phyloP scores from a whole-genome alignment of 2,797 vertebrate genomes.

The Propithecus deckenii region DNA sequence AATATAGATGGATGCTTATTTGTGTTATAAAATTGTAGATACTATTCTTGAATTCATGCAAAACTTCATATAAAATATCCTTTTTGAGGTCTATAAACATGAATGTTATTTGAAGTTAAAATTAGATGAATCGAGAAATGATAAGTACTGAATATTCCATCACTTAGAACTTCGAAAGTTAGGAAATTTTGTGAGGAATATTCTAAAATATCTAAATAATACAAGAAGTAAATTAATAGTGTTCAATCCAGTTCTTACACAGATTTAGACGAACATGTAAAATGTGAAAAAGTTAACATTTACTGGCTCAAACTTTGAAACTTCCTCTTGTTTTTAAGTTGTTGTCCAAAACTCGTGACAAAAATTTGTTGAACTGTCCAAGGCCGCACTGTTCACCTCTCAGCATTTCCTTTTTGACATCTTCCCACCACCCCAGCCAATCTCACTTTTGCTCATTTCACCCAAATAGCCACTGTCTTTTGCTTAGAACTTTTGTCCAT shows the following conservation, averaged over 20 bases:
- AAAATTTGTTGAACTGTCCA: neutral
- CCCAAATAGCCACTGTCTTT: neutral
- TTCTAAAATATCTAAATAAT: neutral
- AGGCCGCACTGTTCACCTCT: neutral
- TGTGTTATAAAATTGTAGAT: neutral
- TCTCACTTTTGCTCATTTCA: neutral
- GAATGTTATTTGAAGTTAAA: neutral
- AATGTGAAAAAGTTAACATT: neutral
- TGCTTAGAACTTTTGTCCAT: neutral
- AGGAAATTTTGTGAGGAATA: neutral
- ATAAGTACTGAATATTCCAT: neutral
- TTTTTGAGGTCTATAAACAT: neutral
- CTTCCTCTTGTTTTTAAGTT: neutral
- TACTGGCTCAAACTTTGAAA: neutral
- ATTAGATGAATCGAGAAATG: neutral
- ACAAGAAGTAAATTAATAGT: neutral
- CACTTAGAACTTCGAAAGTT: neutral
- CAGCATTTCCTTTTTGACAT: neutral
- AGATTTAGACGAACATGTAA: neutral
- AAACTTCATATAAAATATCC: neutral
- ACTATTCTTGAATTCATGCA: neutral
- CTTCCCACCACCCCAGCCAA: neutral
- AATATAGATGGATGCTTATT: neutral
- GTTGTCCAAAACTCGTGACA: neutral
- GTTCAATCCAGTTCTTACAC: neutral